Percentiles rank a stretch among this genome's conserved stretches.
Conservation (phyloP, 2,797 vertebrate species). For the Arrhamphus sclerolepis region DNA sequence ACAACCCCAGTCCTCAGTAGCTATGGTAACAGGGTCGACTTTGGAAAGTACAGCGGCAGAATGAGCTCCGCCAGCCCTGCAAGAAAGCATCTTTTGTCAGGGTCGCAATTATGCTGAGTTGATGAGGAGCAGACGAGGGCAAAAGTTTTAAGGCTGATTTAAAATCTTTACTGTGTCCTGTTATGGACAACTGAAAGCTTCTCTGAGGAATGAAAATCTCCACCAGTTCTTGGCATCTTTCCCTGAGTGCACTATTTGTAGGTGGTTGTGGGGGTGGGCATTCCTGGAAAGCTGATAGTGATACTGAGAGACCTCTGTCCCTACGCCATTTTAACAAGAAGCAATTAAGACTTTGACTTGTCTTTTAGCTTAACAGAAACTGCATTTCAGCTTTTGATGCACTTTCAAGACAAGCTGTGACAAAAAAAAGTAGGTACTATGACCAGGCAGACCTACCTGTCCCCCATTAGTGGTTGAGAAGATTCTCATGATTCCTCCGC, state of each 20-base stretch:
- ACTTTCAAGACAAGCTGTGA: not conserved
- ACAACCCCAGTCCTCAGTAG: constrained; percentile 40
- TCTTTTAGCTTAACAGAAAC: not conserved
- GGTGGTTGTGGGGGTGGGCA: too few species aligned
- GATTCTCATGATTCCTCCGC: constrained; percentile 93
- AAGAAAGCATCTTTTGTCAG: constrained; percentile 57
- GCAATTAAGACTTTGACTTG: too few species aligned
- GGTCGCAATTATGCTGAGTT: constrained; percentile 47
- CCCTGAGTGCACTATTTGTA: not conserved
- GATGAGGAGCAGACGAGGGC: constrained; percentile 16
- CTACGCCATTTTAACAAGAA: too few species aligned
- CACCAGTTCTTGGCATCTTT: not conserved
- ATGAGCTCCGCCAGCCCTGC: constrained; percentile 10
- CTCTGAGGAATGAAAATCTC: not conserved
- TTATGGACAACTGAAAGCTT: not conserved
- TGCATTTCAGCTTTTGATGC: not conserved
- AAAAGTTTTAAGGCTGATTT: constrained; percentile 11
- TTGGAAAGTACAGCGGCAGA: constrained; percentile 31
- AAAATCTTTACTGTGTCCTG: not conserved
- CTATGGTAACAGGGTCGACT: constrained; percentile 54
- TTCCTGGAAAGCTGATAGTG: not conserved
- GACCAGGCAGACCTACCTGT: constrained; percentile 81
- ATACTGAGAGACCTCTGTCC: not conserved
- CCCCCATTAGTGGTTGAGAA: constrained; percentile 93
- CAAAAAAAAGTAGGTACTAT: not conserved